phyloP scores from a whole-genome alignment of 2,888 invertebrate genomes.

The Chymomyza procnemis region DNA sequence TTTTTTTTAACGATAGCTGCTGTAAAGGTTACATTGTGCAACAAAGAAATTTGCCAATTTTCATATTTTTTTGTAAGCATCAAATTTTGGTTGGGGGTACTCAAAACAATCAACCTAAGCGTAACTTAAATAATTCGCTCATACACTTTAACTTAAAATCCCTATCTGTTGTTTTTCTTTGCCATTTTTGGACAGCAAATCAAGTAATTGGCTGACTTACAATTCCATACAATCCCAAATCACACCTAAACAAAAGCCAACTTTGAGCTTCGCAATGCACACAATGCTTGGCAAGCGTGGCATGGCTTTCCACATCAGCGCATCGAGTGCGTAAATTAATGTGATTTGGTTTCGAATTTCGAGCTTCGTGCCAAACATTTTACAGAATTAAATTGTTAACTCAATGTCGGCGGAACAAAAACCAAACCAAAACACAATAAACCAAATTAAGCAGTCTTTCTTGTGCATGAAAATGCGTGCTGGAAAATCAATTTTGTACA shows the following conservation, averaged over 20 bases:
- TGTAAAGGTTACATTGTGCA: background rate
- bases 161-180: background rate
- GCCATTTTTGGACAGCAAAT: background rate
- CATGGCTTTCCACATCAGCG: slow-evolving; percentile 49
- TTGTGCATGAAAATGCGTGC: slow-evolving; percentile 8
- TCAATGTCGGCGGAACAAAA: slow-evolving; percentile 7
- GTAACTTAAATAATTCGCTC: no score
- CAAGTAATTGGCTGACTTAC: background rate
- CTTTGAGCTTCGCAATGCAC: background rate
- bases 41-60: no score
- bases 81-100: no score
- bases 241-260: no score
- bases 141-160: background rate
- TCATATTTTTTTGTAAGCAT: no score
- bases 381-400: slow-evolving; percentile 26
- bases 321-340: slow-evolving; percentile 17
- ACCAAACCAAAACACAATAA: background rate
- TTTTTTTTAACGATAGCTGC: background rate
- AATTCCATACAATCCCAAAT: background rate
- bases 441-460: slow-evolving; percentile 2
- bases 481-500: slow-evolving; percentile 23
- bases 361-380: slow-evolving; percentile 12
- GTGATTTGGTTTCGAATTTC: slow-evolving; percentile 23
- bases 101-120: no score
- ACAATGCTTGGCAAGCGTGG: slow-evolving; percentile 22